phyloP scores from a whole-genome alignment of 2,797 vertebrate genomes.

The Tapera naevia region DNA sequence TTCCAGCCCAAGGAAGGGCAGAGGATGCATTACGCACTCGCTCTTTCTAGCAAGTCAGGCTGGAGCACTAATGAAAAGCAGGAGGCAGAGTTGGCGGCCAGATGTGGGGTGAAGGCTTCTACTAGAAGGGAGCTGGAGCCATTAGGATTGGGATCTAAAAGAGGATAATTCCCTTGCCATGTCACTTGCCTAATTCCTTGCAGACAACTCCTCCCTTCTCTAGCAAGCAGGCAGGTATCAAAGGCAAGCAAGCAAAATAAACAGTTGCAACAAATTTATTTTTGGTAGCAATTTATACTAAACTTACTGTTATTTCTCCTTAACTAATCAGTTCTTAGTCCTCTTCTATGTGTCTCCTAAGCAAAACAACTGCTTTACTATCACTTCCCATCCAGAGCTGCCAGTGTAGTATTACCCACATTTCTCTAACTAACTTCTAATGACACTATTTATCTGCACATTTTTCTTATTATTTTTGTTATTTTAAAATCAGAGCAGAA shows the following conservation, averaged over 20 bases:
- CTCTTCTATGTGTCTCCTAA: not conserved
- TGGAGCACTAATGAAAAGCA: conserved; percentile 42
- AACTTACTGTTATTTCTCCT: conserved; percentile 26
- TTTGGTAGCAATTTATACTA: conserved; percentile 45
- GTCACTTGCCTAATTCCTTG: conserved; percentile 27
- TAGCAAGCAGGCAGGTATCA: not conserved
- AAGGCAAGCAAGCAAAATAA: conserved; percentile 52
- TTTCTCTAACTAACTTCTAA: conserved; percentile 60
- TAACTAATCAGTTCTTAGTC: conserved; percentile 30
- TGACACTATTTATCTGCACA: conserved; percentile 1
- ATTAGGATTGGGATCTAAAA: not conserved
- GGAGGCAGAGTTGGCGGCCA: not conserved
- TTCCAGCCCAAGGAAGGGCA: not conserved
- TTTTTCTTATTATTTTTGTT: conserved; percentile 37
- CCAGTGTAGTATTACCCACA: conserved; percentile 9
- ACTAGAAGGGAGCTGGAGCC: conserved; percentile 4
- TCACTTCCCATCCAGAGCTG: not conserved
- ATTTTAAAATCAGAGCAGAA: conserved; percentile 17
- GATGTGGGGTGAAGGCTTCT: not conserved
- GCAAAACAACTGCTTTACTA: conserved; percentile 48
- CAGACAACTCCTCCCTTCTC: not conserved
- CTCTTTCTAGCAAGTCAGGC: conserved; percentile 17
- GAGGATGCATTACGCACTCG: not conserved
- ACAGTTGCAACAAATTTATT: conserved; percentile 44
- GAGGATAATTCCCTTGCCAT: not conserved